A percentile compares a stretch with the other conserved stretches of the same genome.
Evolutionary conservation across 2,888 invertebrate genomes (phyloP).

Genomic region (Dasysyrphus albostriatus): DNA sequence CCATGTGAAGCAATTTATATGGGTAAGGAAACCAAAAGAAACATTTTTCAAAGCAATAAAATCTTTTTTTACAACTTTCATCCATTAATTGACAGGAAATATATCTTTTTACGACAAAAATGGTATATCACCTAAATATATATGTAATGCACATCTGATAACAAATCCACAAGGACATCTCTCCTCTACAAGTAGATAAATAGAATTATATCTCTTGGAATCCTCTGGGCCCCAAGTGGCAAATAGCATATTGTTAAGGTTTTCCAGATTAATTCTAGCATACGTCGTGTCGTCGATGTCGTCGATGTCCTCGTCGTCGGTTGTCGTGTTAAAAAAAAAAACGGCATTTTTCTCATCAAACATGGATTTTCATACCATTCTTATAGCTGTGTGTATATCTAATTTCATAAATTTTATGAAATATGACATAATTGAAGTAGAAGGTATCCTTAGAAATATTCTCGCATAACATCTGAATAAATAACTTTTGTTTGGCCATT

Average conservation of each 20-base stretch:
- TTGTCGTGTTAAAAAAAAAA: neutral
- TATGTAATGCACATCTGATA: conserved; percentile 56
- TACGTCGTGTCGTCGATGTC: neutral
- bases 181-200: neutral
- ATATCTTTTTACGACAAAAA: conserved; percentile 64
- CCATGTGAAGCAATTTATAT: neutral
- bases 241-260: neutral
- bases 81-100: conserved; percentile 68
- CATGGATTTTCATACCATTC: neutral
- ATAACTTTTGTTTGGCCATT: conserved; percentile 46
- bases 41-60: conserved; percentile 16
- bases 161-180: conserved; percentile 11
- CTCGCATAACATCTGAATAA: conserved; percentile 29
- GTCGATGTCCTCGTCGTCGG: neutral
- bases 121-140: conserved; percentile 24
- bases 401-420: conserved; percentile 67
- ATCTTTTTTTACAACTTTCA: conserved; percentile 21
- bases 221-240: neutral
- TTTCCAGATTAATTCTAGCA: neutral
- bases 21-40: neutral
- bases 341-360: neutral
- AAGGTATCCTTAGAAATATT: conserved; percentile 17
- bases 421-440: conserved; percentile 58
- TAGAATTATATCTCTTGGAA: neutral
- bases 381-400: conserved; percentile 8